phyloP scores from a whole-genome alignment of 2,113 vertebrate species.

The Nothoprocta perdicaria region DNA sequence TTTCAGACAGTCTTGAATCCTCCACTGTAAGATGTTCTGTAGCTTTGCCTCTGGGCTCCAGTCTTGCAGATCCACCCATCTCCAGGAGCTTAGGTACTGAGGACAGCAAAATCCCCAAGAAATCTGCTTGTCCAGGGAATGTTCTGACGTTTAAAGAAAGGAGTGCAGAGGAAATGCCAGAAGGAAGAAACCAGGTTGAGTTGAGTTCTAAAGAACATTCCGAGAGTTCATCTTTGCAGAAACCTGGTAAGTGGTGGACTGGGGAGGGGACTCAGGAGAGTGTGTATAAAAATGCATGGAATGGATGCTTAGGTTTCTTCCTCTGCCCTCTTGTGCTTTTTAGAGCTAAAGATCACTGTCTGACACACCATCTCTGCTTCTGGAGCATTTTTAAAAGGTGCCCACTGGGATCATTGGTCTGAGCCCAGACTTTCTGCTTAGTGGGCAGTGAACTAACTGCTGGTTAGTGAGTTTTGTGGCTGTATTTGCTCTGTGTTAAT shows the following conservation, averaged over 20 bases:
- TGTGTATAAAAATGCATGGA: background rate
- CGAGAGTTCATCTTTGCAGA: background rate
- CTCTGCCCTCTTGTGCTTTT: background rate
- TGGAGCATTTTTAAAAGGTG: background rate
- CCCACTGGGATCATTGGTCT: background rate
- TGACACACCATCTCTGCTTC: background rate
- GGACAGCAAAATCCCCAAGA: background rate
- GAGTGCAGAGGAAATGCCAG: background rate
- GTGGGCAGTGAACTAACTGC: background rate
- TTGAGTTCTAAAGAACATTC: background rate
- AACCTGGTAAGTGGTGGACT: slow-evolving; percentile 40
- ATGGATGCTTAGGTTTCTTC: background rate
- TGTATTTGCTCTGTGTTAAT: background rate
- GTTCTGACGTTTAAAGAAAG: background rate
- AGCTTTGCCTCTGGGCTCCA: background rate
- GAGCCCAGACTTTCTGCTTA: background rate
- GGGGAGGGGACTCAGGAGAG: background rate
- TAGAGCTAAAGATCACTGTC: background rate
- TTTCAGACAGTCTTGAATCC: background rate
- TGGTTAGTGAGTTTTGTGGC: background rate
- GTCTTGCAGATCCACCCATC: background rate
- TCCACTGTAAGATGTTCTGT: background rate
- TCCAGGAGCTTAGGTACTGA: background rate
- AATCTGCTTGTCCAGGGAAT: background rate
- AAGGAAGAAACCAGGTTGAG: background rate